These are phyloP conservation scores for Petrocephalus sullivani DNA, from an alignment of 2,797 vertebrate species.

Conservation along the genomic window DNA sequence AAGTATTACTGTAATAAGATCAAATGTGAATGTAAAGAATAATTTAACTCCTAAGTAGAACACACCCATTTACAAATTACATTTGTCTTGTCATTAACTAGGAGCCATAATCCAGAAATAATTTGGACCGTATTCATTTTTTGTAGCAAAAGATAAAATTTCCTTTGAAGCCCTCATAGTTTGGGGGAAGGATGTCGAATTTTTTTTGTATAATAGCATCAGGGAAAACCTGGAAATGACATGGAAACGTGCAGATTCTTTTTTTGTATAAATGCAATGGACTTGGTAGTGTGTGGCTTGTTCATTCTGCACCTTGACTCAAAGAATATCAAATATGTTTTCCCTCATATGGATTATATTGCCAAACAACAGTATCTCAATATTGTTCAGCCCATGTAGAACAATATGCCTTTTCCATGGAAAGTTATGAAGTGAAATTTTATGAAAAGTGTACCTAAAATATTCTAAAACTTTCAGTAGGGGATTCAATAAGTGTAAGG, in stretches of 20 bases:
- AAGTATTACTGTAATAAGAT: constrained; percentile 13
- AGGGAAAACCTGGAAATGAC: background rate
- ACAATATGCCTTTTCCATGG: background rate
- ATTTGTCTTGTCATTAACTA: background rate
- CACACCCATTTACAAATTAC: constrained; percentile 32
- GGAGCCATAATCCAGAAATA: background rate
- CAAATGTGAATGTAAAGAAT: constrained; percentile 44
- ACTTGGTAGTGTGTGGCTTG: background rate
- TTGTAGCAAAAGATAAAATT: background rate
- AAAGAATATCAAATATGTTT: background rate
- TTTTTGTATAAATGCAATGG: background rate
- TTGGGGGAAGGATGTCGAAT: background rate
- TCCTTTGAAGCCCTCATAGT: background rate
- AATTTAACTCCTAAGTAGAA: constrained; percentile 44
- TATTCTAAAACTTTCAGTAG: background rate
- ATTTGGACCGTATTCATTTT: background rate
- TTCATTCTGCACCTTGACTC: background rate
- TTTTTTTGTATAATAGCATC: background rate
- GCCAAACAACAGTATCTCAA: background rate
- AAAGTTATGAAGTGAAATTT: background rate
- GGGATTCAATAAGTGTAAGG: background rate
- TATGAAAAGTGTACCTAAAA: background rate
- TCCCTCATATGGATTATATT: background rate
- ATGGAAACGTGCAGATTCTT: background rate
- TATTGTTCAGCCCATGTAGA: background rate